Base-by-base conservation (phyloP, 2,888 invertebrate genomes). In the Drosophila anomalipes region DNA sequence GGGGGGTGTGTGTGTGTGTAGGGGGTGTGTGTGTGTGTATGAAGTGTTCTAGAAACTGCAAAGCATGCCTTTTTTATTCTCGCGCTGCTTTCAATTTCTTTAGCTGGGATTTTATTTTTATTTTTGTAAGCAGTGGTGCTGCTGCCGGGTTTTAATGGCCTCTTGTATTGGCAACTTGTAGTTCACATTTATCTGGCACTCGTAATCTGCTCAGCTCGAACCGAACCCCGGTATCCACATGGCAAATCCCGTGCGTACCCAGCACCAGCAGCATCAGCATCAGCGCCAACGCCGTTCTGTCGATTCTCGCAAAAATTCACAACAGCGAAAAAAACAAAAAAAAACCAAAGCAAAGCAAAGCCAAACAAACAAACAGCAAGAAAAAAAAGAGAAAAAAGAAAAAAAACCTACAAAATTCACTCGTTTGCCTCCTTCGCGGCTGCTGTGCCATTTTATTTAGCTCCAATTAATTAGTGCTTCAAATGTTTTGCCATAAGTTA, bases 391-490 rank as follows among this genome's bases (percentile, higher is more conserved):
- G 30, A 22, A 53, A 57, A 22, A 58, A 52, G 5, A 3, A 19
- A 39, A 19, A 41, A 41, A 41, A 10, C 41, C 44, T 35, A 44
- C 44, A 63, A 68, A 71, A 53, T 58, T 41, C 71, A 58, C 59
- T 74, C 66, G 65, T 44, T 74, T 63, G 74, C 64, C 74, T 81
- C 71, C 64, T 80, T 73, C 75, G 74, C 76, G 68, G 78, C 78
- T 81, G 83, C 88, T 87, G 88, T 86, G 89, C 91, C 92, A 91
- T 92, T 92, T 92, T 92, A 93, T 93, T 93, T 93, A 92, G 93
- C 91, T 93, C 93, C 93, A 93, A 93, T 93, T 93, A 93, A 93
- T 93, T 93, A 93, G 93, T 93, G 92, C 92, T 92, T 93, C 92
- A 92, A 93, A 93, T 93, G 93, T 92, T 92, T 91, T 92, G 92